Evolutionary conservation across 2,113 vertebrate species (phyloP).

Genomic region (Gavialis gangeticus): DNA sequence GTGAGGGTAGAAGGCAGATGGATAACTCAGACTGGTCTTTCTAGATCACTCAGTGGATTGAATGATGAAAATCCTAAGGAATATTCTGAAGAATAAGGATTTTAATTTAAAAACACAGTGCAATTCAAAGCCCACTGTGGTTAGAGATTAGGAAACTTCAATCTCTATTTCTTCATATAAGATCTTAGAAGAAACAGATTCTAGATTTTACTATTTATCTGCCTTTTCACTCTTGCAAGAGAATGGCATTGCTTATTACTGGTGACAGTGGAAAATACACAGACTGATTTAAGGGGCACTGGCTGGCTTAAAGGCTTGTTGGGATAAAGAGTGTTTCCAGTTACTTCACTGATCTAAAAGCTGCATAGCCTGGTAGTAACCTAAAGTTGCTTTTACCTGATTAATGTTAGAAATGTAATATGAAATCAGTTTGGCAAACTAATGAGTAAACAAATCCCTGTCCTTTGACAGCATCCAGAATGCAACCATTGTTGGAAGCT

Average conservation of each 20-base stretch:
- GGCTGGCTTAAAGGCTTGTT: slow-evolving; percentile 42
- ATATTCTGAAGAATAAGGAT: too few relatives aligned
- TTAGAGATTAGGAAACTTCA: neutral
- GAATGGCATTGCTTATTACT: neutral
- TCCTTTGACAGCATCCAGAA: too few relatives aligned
- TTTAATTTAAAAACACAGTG: too few relatives aligned
- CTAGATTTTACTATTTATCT: neutral
- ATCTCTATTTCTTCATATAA: neutral
- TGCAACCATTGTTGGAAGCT: too few relatives aligned
- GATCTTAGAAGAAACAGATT: neutral
- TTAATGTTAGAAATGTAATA: neutral
- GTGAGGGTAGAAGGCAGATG: neutral
- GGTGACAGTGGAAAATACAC: slow-evolving; percentile 28
- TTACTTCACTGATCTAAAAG: neutral
- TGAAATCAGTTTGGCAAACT: neutral
- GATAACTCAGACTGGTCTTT: too few relatives aligned
- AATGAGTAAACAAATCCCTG: neutral
- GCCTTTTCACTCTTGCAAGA: neutral
- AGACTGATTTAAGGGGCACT: slow-evolving; percentile 36
- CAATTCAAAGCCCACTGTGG: too few relatives aligned
- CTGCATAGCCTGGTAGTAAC: neutral
- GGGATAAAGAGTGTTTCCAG: neutral
- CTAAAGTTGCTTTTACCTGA: slow-evolving; percentile 15
- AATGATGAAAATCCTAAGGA: too few relatives aligned
- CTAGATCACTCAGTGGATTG: too few relatives aligned